phyloP scores from a whole-genome alignment of 2,113 vertebrate genomes.

The Arenaria interpres region DNA sequence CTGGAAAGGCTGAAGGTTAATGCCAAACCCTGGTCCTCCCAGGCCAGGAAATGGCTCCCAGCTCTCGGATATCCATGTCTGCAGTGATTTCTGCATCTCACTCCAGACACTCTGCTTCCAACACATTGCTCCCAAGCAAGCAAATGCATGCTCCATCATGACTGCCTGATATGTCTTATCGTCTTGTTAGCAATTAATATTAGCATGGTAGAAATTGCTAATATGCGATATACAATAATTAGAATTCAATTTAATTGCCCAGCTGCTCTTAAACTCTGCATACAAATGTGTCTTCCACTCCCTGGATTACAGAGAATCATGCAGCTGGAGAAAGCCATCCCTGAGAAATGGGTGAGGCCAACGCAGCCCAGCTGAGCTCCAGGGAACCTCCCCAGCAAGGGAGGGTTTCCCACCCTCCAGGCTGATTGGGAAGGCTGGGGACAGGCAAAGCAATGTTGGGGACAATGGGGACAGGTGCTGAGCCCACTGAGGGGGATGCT shows the following conservation, averaged over 20 bases:
- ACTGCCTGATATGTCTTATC: not conserved
- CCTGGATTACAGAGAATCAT: not conserved
- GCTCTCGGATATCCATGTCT: not conserved
- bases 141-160: not conserved
- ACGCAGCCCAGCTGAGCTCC: not conserved
- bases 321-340: not conserved
- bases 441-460: not conserved
- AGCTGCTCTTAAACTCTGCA: not conserved
- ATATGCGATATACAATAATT: slow-evolving; percentile 43
- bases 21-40: not conserved
- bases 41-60: not conserved
- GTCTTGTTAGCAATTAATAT: slow-evolving; percentile 28
- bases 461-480: not conserved
- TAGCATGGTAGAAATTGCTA: slow-evolving; percentile 38
- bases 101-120: not conserved
- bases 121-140: not conserved
- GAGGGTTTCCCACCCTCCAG: not conserved
- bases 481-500: not conserved
- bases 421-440: not conserved
- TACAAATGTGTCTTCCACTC: not conserved
- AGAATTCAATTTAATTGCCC: slow-evolving; percentile 43
- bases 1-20: not conserved
- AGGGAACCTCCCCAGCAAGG: not conserved
- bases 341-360: not conserved
- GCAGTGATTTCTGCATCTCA: not conserved